Percentiles rank a stretch among this genome's conserved stretches.
Conservation (phyloP, 2,888 invertebrate species). For the Leptinotarsa rubiginosa region DNA sequence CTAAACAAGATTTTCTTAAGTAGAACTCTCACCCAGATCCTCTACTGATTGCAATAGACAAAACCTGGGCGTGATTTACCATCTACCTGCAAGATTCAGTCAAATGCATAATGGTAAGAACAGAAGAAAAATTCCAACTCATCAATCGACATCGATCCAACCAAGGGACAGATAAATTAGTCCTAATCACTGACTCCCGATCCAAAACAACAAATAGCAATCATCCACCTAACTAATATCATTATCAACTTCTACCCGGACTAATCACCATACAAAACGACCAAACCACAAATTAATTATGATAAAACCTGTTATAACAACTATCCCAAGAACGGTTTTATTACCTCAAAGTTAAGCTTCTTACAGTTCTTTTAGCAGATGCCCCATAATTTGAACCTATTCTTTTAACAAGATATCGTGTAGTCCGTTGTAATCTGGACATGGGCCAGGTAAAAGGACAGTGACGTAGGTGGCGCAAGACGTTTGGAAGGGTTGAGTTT, state of each 20-base stretch:
- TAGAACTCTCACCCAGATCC: too few relatives aligned
- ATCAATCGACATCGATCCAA: neutral
- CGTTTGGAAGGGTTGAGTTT: neutral
- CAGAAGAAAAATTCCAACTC: neutral
- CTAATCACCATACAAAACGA: conserved; percentile 44
- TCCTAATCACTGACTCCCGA: neutral
- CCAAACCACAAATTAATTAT: conserved; percentile 49
- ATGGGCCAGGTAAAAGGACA: conserved; percentile 34
- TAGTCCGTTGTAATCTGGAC: conserved; percentile 36
- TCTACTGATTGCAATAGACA: too few relatives aligned
- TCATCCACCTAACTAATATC: conserved; percentile 38
- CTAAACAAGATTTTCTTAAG: too few relatives aligned
- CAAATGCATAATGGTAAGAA: neutral
- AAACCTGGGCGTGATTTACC: neutral
- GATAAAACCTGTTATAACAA: conserved; percentile 51
- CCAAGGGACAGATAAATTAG: conserved; percentile 3
- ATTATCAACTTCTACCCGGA: conserved; percentile 42
- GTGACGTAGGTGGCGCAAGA: conserved; percentile 14
- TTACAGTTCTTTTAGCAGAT: conserved; percentile 46
- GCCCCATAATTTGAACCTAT: conserved; percentile 50
- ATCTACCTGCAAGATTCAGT: neutral
- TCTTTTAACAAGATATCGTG: conserved; percentile 51
- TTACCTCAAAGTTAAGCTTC: conserved; percentile 48
- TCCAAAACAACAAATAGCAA: conserved; percentile 27
- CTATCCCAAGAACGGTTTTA: conserved; percentile 46